Conservation (phyloP, 2,797 vertebrate genomes). For the Paedocypris micromegethes region DNA sequence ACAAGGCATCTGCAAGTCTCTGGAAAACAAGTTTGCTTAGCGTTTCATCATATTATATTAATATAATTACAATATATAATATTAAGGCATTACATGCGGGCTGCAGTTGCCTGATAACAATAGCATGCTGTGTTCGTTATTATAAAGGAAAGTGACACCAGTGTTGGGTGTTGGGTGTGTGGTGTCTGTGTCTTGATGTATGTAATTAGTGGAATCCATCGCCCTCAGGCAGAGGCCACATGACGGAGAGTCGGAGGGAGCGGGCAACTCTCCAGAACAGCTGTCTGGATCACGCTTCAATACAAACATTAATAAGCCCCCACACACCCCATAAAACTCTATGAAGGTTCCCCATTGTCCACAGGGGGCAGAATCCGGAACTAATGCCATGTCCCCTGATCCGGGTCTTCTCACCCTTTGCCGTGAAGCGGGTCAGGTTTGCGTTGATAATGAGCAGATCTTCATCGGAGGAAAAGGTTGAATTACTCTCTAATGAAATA, state of each 20-base stretch:
- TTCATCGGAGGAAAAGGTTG: too few species aligned
- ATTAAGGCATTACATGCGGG: too few species aligned
- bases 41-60: too few species aligned
- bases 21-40: too few species aligned
- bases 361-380: conserved; percentile 53
- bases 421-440: conserved; percentile 41
- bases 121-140: conserved; percentile 41
- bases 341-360: conserved; percentile 43
- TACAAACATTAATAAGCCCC: conserved; percentile 52
- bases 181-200: conserved; percentile 25
- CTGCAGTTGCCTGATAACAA: conserved; percentile 31
- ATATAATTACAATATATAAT: too few species aligned
- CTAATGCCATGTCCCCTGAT: conserved; percentile 52
- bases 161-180: conserved; percentile 35
- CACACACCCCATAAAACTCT: conserved; percentile 53
- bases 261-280: conserved; percentile 59
- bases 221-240: conserved; percentile 43
- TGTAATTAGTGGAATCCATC: conserved; percentile 54
- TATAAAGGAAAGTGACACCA: conserved; percentile 50
- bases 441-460: too few species aligned
- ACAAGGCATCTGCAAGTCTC: background rate
- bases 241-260: conserved; percentile 37
- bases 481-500: too few species aligned
- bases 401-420: conserved; percentile 43
- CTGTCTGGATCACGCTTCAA: conserved; percentile 70